A percentile compares a stretch with the other conserved stretches of the same genome.
Conservation (phyloP, 2,113 vertebrate species). For the Poeciliopsis retropinna region DNA sequence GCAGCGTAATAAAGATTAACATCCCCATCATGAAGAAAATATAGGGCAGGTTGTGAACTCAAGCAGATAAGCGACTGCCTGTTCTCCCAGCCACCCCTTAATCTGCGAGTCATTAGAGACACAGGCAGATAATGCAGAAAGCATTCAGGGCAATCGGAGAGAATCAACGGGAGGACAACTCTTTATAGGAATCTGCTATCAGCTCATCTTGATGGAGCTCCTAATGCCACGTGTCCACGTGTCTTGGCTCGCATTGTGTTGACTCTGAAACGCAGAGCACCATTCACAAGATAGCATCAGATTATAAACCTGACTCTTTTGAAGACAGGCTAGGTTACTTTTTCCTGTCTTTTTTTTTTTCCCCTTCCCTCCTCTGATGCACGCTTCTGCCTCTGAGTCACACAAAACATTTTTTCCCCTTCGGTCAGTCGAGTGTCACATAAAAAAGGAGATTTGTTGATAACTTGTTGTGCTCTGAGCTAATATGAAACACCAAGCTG, state of each 20-base stretch:
- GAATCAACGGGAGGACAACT: conserved; percentile 45
- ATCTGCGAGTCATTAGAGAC: conserved; percentile 48
- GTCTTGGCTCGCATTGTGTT: conserved; percentile 64
- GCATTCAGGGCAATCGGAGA: conserved; percentile 9
- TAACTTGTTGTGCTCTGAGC: conserved; percentile 19
- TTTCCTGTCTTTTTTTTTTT: conserved; percentile 25
- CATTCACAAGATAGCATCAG: conserved; percentile 74
- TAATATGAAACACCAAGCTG: conserved; percentile 16
- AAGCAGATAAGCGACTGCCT: background rate
- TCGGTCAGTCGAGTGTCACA: conserved; percentile 5
- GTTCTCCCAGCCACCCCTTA: conserved; percentile 27
- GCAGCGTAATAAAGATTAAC: conserved; percentile 59
- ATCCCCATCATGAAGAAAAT: conserved; percentile 24
- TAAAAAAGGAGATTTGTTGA: conserved; percentile 39
- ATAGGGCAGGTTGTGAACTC: conserved; percentile 40
- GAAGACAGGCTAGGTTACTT: conserved; percentile 47
- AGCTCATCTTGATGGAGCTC: conserved; percentile 60
- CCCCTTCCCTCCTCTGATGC: background rate
- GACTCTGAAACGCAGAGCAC: conserved; percentile 54
- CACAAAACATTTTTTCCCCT: conserved; percentile 9
- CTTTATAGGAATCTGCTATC: conserved; percentile 57
- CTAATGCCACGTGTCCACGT: conserved; percentile 63
- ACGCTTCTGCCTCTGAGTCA: conserved; percentile 29
- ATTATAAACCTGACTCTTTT: conserved; percentile 58
- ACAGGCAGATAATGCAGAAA: conserved; percentile 34